These are phyloP conservation scores for Agrotis exclamationis DNA, from an alignment of 2,888 invertebrate genomes.

Conservation along the genomic window DNA sequence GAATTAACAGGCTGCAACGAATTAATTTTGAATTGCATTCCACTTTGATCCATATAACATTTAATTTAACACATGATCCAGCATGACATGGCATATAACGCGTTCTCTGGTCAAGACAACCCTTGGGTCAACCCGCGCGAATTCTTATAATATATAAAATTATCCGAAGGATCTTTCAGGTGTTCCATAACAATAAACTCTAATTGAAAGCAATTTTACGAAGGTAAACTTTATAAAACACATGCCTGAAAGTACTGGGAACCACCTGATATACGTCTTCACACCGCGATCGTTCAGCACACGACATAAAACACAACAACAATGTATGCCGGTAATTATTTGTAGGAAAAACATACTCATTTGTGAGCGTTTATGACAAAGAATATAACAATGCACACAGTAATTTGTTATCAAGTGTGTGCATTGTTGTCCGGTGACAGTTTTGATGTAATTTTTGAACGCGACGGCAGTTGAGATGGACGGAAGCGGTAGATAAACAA, in stretches of 20 bases:
- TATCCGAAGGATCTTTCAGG: too few relatives aligned
- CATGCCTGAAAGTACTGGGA: slow-evolving; percentile 3
- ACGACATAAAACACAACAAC: slow-evolving; percentile 30
- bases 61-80: too few relatives aligned
- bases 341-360: slow-evolving; percentile 33
- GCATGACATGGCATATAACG: too few relatives aligned
- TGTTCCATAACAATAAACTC: too few relatives aligned
- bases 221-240: slow-evolving; percentile 10
- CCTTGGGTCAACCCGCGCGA: too few relatives aligned
- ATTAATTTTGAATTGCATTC: slow-evolving; percentile 5
- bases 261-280: too few relatives aligned
- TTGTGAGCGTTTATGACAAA: slow-evolving; percentile 19
- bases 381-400: slow-evolving; percentile 3
- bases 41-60: not conserved
- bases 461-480: slow-evolving; percentile 52
- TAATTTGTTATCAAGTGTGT: slow-evolving; percentile 5
- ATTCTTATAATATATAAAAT: too few relatives aligned
- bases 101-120: too few relatives aligned
- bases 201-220: not conserved
- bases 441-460: slow-evolving; percentile 14
- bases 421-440: slow-evolving; percentile 14
- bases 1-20: not conserved
- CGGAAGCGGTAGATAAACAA: slow-evolving; percentile 82
- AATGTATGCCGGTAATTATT: slow-evolving; percentile 42
- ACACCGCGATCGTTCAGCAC: not conserved